A percentile compares a stretch with the other conserved stretches of the same genome.
These are phyloP conservation scores for Lacerta viridis DNA, from an alignment of 2,797 vertebrate species.

Conservation along the genomic window DNA sequence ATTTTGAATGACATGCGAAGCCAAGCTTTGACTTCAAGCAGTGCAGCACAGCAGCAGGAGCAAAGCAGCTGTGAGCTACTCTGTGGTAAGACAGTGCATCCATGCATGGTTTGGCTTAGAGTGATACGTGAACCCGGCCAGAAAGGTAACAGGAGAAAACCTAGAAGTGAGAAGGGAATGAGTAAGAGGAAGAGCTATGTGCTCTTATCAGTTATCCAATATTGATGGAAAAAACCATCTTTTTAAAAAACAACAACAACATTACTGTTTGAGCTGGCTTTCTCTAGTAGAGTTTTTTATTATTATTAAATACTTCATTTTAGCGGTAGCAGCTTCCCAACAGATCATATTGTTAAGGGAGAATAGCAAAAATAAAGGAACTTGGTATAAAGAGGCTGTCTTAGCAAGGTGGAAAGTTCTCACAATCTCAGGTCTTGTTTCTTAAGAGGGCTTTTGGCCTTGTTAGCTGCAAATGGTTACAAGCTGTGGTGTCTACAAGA, in stretches of 20 bases:
- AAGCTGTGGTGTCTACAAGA: not conserved
- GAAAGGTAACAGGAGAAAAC: not conserved
- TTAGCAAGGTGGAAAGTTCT: not conserved
- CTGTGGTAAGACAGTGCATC: too few species aligned
- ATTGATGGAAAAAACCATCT: not conserved
- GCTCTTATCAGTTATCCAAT: constrained; percentile 3
- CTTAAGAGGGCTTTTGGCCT: not conserved
- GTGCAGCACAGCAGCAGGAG: not conserved
- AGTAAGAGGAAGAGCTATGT: not conserved
- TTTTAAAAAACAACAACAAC: not conserved
- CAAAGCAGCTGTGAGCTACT: too few species aligned
- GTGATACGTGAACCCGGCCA: too few species aligned
- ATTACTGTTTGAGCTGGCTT: not conserved
- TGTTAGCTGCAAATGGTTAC: not conserved
- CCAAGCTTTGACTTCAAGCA: not conserved
- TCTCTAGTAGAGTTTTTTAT: constrained; percentile 10
- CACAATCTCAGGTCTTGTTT: not conserved
- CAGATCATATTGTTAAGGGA: not conserved
- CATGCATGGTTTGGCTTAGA: too few species aligned
- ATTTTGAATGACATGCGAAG: too few species aligned
- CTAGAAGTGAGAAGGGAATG: not conserved
- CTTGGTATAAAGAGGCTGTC: not conserved
- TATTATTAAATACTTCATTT: constrained; percentile 19
- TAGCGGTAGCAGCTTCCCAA: not conserved
- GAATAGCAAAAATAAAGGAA: not conserved